These are phyloP conservation scores for Clinocottus analis DNA, from an alignment of 2,113 vertebrate genomes.

Conservation along the genomic window DNA sequence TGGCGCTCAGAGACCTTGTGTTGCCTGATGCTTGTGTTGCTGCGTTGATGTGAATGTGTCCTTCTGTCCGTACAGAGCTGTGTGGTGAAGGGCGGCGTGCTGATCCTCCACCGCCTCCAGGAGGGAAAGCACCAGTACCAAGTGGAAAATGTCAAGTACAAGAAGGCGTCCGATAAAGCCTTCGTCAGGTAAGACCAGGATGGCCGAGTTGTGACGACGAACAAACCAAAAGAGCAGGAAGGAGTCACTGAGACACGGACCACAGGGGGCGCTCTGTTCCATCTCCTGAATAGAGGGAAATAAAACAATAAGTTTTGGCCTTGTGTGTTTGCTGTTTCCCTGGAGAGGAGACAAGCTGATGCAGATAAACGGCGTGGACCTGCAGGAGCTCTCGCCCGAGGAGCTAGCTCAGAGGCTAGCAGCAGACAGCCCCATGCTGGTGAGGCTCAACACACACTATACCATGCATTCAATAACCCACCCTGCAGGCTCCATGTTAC, in stretches of 20 bases:
- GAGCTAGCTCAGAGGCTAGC: conserved; percentile 65
- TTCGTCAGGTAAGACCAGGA: conserved; percentile 75
- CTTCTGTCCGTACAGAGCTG: conserved; percentile 56
- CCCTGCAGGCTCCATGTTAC: neutral
- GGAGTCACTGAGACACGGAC: no score
- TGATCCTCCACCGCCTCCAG: conserved; percentile 67
- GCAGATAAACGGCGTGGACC: conserved; percentile 70
- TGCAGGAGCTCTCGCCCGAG: conserved; percentile 72
- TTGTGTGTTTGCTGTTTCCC: neutral
- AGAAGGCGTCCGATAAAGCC: conserved; percentile 2
- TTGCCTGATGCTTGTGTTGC: no score
- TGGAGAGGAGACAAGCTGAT: conserved; percentile 80
- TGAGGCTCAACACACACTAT: conserved; percentile 70
- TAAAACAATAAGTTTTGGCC: neutral
- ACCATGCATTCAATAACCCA: no score
- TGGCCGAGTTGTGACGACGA: no score
- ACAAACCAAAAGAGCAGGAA: no score
- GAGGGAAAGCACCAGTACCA: conserved; percentile 81
- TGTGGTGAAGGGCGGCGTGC: conserved; percentile 63
- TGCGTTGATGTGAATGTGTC: no score
- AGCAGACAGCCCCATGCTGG: conserved; percentile 70
- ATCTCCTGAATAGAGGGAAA: no score
- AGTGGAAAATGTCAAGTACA: conserved; percentile 72
- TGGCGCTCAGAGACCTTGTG: no score
- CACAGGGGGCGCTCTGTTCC: no score